These are phyloP conservation scores for Drosophila kepulauana DNA, from an alignment of 1,140 invertebrate species.

Conservation along the genomic window DNA sequence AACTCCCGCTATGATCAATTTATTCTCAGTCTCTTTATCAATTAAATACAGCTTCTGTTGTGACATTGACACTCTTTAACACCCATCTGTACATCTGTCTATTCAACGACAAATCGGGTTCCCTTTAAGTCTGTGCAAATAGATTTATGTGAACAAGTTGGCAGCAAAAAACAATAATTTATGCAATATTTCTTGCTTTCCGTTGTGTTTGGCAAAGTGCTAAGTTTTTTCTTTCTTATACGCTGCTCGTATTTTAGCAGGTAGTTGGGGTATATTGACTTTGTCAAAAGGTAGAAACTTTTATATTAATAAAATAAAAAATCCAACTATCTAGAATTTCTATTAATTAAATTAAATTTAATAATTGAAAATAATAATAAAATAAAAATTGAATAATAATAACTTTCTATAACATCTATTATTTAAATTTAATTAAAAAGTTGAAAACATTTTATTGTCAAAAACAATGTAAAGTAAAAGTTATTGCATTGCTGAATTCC, in stretches of 20 bases:
- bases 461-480: too few relatives aligned
- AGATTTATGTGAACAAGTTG: conserved; percentile 31
- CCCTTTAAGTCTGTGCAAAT: background rate
- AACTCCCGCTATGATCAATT: too few relatives aligned
- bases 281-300: background rate
- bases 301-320: too few relatives aligned
- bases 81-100: background rate
- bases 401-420: too few relatives aligned
- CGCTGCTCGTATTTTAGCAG: background rate
- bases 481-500: too few relatives aligned
- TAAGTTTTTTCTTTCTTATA: background rate
- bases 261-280: background rate
- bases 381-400: too few relatives aligned
- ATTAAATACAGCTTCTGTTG: background rate
- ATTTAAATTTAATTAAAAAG: too few relatives aligned
- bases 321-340: too few relatives aligned
- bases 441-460: too few relatives aligned
- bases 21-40: too few relatives aligned
- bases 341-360: too few relatives aligned
- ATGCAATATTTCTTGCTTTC: conserved; percentile 23
- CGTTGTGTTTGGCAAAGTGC: conserved; percentile 1
- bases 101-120: background rate
- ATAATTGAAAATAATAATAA: too few relatives aligned
- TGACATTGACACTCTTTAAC: background rate
- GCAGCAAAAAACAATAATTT: conserved; percentile 29